These are phyloP conservation scores for Nymphalis polychloros DNA, from an alignment of 2,888 invertebrate genomes.

Conservation along the genomic window DNA sequence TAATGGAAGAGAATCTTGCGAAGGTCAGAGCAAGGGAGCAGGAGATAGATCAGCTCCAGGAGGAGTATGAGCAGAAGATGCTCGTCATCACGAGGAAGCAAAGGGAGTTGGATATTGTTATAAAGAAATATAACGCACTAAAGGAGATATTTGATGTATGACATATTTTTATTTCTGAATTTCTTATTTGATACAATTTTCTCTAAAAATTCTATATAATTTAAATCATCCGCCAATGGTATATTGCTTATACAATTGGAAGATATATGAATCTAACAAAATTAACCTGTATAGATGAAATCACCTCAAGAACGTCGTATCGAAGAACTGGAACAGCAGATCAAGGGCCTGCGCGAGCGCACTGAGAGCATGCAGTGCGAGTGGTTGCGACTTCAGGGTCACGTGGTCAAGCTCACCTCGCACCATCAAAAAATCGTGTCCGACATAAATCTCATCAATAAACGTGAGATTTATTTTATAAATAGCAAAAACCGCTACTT, in stretches of 20 bases:
- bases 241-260: too few species aligned
- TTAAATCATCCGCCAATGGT: too few species aligned
- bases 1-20: constrained; percentile 56
- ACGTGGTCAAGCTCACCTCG: constrained; percentile 85
- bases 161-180: too few species aligned
- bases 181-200: too few species aligned
- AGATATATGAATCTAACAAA: not conserved
- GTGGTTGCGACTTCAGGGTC: constrained; percentile 89
- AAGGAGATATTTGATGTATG: constrained; percentile 40
- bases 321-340: constrained; percentile 83
- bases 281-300: constrained; percentile 53
- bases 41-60: constrained; percentile 60
- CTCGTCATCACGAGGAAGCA: constrained; percentile 64
- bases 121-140: constrained; percentile 57
- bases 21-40: constrained; percentile 62
- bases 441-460: constrained; percentile 86
- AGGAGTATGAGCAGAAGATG: constrained; percentile 58
- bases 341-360: constrained; percentile 82
- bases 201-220: too few species aligned
- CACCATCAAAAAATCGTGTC: constrained; percentile 85
- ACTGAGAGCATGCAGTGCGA: constrained; percentile 85
- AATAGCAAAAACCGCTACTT: not conserved
- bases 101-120: constrained; percentile 64
- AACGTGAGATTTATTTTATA: constrained; percentile 77
- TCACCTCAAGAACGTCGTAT: constrained; percentile 84